Evolutionary conservation across 2,797 vertebrate species (phyloP), one percentile per base, ranked within the genome.

Genomic region (Neopelma chrysocephalum): DNA sequence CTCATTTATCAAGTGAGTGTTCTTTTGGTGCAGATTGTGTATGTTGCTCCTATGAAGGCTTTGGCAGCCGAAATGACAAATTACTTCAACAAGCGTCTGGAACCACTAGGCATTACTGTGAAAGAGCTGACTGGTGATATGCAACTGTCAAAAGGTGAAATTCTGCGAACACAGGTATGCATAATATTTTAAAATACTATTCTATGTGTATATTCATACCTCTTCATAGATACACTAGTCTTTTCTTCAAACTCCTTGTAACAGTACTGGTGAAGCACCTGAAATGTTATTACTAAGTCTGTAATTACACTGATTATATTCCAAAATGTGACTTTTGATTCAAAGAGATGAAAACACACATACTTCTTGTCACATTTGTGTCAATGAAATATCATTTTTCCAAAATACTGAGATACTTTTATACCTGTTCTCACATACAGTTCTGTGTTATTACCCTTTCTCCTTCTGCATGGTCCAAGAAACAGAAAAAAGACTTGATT

Each of bases 1-100:
- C 97, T 98, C 98, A 98, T 99, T 99, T 98, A 98, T 99, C 98
- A 99, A 98, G 75, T 42, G 69, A 64, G 80, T 98, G 97, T 99
- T 98, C 97, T 98, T 98, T 97, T 96, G 92, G 57, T 98, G 65
- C 97, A 99, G 99, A 99, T 99, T 84, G 98, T 99, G 15, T 99
- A 99, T 88, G 99, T 99, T 95, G 99, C 99, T 97, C 99, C 99
- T 71, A 99, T 99, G 99, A 99, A 99, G 97, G 99, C 99, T 94
- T 97, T 99, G 98, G 99, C 99, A 98, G 99, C 99, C 34, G 99
- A 99, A 98, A 99, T 99, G 99, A 99, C 99, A 96, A 99, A 99
- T 98, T 99, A 99, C 98, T 99, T 99, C 98, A 99, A 99, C 97
- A 99, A 98, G 98, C 98, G 99, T 80, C 97, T 99, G 96, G 99